Evolutionary conservation across 37 sponge, comb jelly and placozoan genomes (phyloP).

Genomic region (Lycopodina hypogea): DNA sequence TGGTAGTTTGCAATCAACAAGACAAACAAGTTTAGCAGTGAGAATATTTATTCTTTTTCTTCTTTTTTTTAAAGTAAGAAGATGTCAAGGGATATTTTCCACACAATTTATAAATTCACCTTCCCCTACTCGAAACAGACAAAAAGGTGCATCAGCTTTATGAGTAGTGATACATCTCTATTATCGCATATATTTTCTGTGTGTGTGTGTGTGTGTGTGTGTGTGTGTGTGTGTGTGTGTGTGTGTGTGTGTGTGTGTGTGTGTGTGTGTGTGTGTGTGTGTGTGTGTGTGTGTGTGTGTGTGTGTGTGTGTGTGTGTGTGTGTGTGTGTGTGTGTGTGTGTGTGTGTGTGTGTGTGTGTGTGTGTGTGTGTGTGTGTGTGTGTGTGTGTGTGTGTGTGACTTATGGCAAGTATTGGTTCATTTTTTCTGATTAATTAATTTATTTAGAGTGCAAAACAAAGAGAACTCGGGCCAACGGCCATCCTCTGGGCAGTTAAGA

Average conservation of each 20-base stretch:
- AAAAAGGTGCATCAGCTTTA: no score
- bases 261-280: slow-evolving; percentile 43
- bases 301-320: slow-evolving; percentile 26
- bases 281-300: slow-evolving; percentile 23
- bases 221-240: slow-evolving; percentile 40
- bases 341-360: slow-evolving; percentile 32
- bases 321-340: slow-evolving; percentile 38
- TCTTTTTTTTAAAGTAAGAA: no score
- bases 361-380: slow-evolving; percentile 30
- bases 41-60: no score
- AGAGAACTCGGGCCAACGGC: not conserved
- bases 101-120: no score
- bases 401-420: no score
- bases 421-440: no score
- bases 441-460: slow-evolving; percentile 12
- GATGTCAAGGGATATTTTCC: no score
- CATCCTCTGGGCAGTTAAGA: not conserved
- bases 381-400: slow-evolving; percentile 8
- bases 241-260: slow-evolving; percentile 44
- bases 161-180: no score
- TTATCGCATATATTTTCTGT: not conserved
- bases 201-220: slow-evolving; percentile 33
- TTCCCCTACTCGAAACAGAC: no score
- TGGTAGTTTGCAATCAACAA: no score
- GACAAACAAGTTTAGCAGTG: no score